A percentile compares a stretch with the other conserved stretches of the same genome.
Evolutionary conservation across 2,888 invertebrate genomes (phyloP).

Genomic region (Heliconius charithonia): DNA sequence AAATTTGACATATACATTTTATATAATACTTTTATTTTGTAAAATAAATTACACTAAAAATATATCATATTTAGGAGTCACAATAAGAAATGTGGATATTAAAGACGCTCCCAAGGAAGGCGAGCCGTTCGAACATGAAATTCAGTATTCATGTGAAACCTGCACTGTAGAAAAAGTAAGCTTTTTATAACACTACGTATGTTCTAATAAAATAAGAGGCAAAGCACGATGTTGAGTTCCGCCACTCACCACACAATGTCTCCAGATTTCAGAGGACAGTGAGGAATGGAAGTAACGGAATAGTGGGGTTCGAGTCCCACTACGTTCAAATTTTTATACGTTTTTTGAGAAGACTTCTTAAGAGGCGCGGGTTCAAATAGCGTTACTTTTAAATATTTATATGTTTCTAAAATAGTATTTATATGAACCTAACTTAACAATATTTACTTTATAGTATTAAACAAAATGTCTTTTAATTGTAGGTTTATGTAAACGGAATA

Average conservation of each 20-base stretch:
- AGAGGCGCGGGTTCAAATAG: no score
- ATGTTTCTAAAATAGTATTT: no score
- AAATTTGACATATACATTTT: background rate
- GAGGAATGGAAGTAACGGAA: no score
- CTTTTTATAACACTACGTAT: background rate
- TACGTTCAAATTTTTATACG: no score
- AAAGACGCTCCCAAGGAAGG: conserved; percentile 53
- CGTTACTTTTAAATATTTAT: no score
- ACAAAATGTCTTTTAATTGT: conserved; percentile 27
- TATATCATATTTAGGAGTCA: conserved; percentile 50
- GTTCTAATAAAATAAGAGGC: background rate
- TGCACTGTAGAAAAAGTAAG: conserved; percentile 60
- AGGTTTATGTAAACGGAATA: conserved; percentile 62
- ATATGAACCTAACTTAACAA: no score
- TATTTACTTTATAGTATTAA: background rate
- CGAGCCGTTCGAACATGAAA: conserved; percentile 57
- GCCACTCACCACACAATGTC: no score
- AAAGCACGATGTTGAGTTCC: no score
- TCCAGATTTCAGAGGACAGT: no score
- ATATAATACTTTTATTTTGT: background rate
- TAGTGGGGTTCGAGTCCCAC: no score
- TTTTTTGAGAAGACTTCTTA: no score
- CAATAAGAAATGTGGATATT: conserved; percentile 39
- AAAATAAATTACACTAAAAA: background rate
- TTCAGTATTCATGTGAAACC: conserved; percentile 52